Evolutionary conservation across 2,888 invertebrate genomes (phyloP).

Genomic region (Melanostoma mellinum): DNA sequence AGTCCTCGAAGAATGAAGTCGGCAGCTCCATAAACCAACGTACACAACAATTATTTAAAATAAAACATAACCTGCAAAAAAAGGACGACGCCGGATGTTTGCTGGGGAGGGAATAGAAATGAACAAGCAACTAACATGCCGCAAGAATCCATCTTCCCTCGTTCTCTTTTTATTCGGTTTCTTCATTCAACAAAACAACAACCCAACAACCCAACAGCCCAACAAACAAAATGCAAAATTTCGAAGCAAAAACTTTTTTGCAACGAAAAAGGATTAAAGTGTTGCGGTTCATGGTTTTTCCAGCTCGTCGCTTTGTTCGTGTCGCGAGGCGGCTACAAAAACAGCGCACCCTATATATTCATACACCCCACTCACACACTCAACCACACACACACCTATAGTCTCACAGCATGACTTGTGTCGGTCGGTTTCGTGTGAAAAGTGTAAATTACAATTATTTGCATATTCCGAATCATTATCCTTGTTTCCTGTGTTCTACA

Average conservation of each 20-base stretch:
- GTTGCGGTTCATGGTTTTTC: slow-evolving; percentile 74
- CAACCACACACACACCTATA: background rate
- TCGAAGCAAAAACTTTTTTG: slow-evolving; percentile 52
- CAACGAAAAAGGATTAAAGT: slow-evolving; percentile 73
- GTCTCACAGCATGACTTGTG: slow-evolving; percentile 36
- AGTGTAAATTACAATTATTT: slow-evolving; percentile 73
- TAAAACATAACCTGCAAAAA: slow-evolving; percentile 68
- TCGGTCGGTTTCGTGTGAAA: slow-evolving; percentile 49
- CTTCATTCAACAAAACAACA: background rate
- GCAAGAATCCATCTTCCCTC: slow-evolving; percentile 56
- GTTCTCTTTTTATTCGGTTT: background rate
- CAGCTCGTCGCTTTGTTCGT: slow-evolving; percentile 64
- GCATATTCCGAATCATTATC: slow-evolving; percentile 72
- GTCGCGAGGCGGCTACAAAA: slow-evolving; percentile 37
- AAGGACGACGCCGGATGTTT: slow-evolving; percentile 47
- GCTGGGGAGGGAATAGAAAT: slow-evolving; percentile 51
- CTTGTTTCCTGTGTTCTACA: slow-evolving; percentile 62
- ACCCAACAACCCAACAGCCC: background rate
- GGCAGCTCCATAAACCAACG: slow-evolving; percentile 60
- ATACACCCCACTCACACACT: background rate
- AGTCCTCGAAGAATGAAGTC: slow-evolving; percentile 68
- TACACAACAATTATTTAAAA: slow-evolving; percentile 72
- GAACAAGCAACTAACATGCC: slow-evolving; percentile 72
- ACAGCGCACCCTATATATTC: slow-evolving; percentile 5
- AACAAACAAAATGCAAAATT: slow-evolving; percentile 61